Base-by-base conservation (phyloP, 2,888 invertebrate species). In the Lepeophtheirus nordmannii region DNA sequence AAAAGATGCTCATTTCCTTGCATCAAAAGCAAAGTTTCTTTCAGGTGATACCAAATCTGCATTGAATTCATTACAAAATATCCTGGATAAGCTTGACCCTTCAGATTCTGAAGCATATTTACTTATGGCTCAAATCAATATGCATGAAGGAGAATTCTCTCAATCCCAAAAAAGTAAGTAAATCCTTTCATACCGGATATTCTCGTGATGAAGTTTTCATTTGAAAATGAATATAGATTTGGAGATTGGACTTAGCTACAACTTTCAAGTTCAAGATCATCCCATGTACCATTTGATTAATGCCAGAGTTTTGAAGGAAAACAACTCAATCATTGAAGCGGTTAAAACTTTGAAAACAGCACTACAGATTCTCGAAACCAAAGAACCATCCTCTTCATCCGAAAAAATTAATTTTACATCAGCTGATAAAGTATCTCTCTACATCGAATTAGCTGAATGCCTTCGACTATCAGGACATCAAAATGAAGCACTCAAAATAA, bases 171-270 rank as follows among this genome's bases (percentile, higher is more conserved):
- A 91, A 74, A 85, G 85, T 67, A 46, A 46, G 53, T 46, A 1
- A 30, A 30, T 30, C 30, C 30, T 30, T 30, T 30, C 30, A 30
- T 30, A 30, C 30, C 7, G 2, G 30, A 30, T 30, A 30, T 30
- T 30, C 30, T 30, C 30, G 7, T 2, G 30, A 30, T 30, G 7
- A 30, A 30, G 30, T 30, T 7, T 30, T 7, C 2, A 5, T 30
- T 30, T 30, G 30, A 30, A 30, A 30, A 30, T 7, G 30, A 30
- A 30, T 5, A 30, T 46, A 46, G 53, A 46, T 46, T 78, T 97
- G 59, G 94, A 96, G 77, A 82, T 87, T 70, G 91, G 89, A 67
- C 78, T 96, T 14, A 92, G 92, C 73, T 87, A 88, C 73, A 89
- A 94, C 75, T 94, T 97, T 74, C 85, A 88, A 76, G 85, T 79